phyloP scores from a whole-genome alignment of 2,113 vertebrate species.

The Hypanus sabinus region DNA sequence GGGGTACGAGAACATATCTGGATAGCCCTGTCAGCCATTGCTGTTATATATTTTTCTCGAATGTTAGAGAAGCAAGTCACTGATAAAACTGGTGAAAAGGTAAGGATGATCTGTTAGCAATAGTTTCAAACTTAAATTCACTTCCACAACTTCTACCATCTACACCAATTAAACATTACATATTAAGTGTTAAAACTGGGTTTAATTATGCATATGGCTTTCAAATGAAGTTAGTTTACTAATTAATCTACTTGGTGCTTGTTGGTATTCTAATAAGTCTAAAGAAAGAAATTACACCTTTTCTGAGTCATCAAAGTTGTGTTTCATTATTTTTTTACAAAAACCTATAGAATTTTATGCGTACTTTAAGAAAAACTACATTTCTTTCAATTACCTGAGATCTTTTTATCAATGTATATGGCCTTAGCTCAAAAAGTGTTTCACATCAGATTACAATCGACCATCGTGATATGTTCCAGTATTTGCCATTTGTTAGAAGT shows the following conservation, averaged over 20 bases:
- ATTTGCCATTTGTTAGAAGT: background rate
- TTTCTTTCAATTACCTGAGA: background rate
- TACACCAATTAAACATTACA: background rate
- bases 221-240: conserved; percentile 4
- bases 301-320: background rate
- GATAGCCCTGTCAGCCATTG: background rate
- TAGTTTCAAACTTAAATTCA: conserved; percentile 5
- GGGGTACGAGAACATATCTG: background rate
- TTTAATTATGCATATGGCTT: conserved; percentile 4
- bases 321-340: background rate
- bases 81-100: background rate
- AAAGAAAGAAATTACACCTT: background rate
- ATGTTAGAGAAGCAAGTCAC: background rate
- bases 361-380: background rate
- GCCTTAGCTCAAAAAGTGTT: background rate
- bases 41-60: background rate
- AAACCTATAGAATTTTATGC: background rate
- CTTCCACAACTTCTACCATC: background rate
- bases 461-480: background rate
- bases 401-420: background rate
- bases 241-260: conserved; percentile 4
- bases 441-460: background rate
- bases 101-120: background rate
- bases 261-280: background rate
- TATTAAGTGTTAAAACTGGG: background rate